Conservation (phyloP, 2,888 invertebrate genomes). For the Metopia argyrocephala region DNA sequence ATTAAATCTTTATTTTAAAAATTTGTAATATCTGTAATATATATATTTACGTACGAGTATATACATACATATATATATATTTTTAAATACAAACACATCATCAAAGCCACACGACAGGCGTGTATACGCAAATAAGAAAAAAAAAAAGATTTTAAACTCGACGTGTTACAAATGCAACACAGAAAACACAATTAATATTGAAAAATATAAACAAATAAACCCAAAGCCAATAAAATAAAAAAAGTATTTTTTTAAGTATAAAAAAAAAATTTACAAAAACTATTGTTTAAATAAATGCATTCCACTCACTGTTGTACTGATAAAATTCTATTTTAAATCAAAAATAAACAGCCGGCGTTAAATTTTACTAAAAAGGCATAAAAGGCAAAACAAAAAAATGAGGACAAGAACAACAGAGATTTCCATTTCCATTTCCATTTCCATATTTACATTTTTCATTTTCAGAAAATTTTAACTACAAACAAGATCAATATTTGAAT, state of each 20-base stretch:
- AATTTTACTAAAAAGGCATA: slow-evolving; percentile 1
- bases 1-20: too few species aligned
- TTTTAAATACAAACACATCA: slow-evolving; percentile 17
- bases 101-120: slow-evolving; percentile 41
- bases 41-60: too few species aligned
- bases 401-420: background rate
- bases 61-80: background rate
- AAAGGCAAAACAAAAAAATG: background rate
- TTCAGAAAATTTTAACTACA: slow-evolving; percentile 22
- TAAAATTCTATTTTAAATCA: too few species aligned
- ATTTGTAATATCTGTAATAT: too few species aligned
- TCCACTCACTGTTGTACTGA: too few species aligned
- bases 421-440: slow-evolving; percentile 7
- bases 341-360: slow-evolving; percentile 35
- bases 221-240: slow-evolving; percentile 12
- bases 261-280: background rate
- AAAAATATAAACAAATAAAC: slow-evolving; percentile 26
- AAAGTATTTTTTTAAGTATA: too few species aligned
- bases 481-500: slow-evolving; percentile 26
- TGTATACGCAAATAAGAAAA: background rate
- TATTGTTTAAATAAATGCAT: too few species aligned
- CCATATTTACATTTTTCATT: background rate
- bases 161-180: slow-evolving; percentile 29
- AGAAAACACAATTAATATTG: slow-evolving; percentile 2
- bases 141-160: slow-evolving; percentile 29